Base-by-base conservation (phyloP, 2,888 invertebrate genomes). In the Cheilosia vernalis region DNA sequence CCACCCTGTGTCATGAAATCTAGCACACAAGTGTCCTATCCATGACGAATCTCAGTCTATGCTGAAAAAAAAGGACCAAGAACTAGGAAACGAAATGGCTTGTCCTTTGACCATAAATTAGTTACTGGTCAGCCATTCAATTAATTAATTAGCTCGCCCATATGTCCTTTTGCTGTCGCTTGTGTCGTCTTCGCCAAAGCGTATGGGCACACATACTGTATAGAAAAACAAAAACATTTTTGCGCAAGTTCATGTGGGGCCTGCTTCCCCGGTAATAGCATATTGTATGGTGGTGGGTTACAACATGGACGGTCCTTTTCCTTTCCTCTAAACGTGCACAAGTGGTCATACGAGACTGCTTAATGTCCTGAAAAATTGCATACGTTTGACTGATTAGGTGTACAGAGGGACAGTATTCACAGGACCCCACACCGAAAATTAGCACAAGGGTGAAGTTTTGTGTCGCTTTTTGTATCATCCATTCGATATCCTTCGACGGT, bases 101-200 rank as follows among this genome's bases (percentile, higher is more conserved):
- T 70, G 85, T 85, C 85, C 85, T 85, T 81, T 80, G 80, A 81
- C 85, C 85, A 85, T 85, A 85, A 85, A 85, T 85, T 85, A 85
- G 85, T 85, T 85, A 77, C 81, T 85, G 85, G 85, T 81, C 85
- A 85, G 81, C 76, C 85, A 70, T 85, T 85, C 85, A 85, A 85
- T 85, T 85, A 81, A 85, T 85, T 85, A 85, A 85, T 85, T 85
- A 85, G 81, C 80, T 85, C 61, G 55, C 76, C 79, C 82, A 66
- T 83, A 67, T 76, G 69, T 76, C 81, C 69, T 63, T 51, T 55
- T 47, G 19, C 55, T 55, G 33, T 17, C 17, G 21, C 30, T 1
- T 79, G 55, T 55, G 40, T 44, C 37, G 56, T 67, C 73, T 73
- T 66, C 21, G 24, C 40, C 13, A 24, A 27, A 53, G 55, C 33